Percentiles rank a stretch among this genome's conserved stretches.
Conservation (phyloP, 2,797 vertebrate genomes). For the Coreius guichenoti region DNA sequence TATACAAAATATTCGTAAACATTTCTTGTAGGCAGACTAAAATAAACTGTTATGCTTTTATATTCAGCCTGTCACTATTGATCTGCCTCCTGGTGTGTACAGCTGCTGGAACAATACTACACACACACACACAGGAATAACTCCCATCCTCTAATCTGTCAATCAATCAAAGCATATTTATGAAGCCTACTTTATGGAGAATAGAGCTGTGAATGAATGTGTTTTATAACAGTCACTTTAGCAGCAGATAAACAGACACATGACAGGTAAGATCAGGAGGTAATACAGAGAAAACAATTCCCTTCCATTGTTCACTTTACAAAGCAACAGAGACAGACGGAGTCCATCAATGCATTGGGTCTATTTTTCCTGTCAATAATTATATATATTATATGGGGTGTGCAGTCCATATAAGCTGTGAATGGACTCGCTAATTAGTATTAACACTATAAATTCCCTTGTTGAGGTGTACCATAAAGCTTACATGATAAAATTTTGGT, state of each 20-base stretch:
- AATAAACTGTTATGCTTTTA: constrained; percentile 46
- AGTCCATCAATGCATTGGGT: neutral
- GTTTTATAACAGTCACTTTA: constrained; percentile 14
- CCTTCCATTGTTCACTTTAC: neutral
- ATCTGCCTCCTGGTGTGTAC: constrained; percentile 38
- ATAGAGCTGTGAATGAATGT: constrained; percentile 1
- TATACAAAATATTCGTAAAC: neutral
- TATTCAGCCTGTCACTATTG: constrained; percentile 23
- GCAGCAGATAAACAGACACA: constrained; percentile 2
- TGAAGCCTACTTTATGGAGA: constrained; percentile 6
- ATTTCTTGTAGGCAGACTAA: constrained; percentile 25
- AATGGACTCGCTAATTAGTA: neutral
- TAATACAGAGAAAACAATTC: constrained; percentile 13
- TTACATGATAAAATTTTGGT: neutral
- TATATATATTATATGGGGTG: neutral
- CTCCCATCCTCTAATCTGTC: constrained; percentile 12
- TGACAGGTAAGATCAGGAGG: neutral
- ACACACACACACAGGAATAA: constrained; percentile 16
- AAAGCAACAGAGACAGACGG: neutral
- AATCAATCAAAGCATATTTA: constrained; percentile 32
- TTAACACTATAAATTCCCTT: neutral
- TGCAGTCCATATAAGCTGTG: neutral
- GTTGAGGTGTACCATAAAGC: neutral
- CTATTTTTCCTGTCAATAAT: neutral
- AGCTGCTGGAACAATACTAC: constrained; percentile 33